A percentile compares a stretch with the other conserved stretches of the same genome.
phyloP scores from a whole-genome alignment of 2,888 invertebrate species.

The Oscheius onirici region DNA sequence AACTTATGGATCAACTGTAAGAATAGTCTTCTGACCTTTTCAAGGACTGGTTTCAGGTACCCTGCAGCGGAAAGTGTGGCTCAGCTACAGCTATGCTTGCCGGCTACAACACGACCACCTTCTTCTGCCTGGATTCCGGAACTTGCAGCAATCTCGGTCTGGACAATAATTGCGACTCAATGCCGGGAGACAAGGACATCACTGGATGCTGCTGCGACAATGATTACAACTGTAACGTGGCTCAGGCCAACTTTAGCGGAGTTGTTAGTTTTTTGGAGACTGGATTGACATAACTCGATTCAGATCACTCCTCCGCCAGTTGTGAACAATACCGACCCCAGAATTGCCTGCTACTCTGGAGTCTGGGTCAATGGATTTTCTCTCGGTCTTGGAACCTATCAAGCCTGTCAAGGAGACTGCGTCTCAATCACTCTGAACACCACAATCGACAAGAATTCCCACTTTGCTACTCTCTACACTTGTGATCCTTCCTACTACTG shows the following conservation, averaged over 20 bases:
- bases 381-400: not conserved
- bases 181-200: conserved; percentile 34
- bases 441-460: conserved; percentile 27
- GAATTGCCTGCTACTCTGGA: conserved; percentile 31
- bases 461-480: not conserved
- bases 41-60: not conserved
- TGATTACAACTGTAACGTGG: conserved; percentile 45
- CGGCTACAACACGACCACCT: conserved; percentile 40
- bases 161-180: conserved; percentile 40
- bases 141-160: conserved; percentile 35
- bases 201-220: conserved; percentile 52
- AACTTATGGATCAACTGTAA: not conserved
- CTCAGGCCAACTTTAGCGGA: not conserved
- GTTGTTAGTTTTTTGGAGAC: not conserved
- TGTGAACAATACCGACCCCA: conserved; percentile 30
- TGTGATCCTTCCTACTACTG: too few species aligned
- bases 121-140: conserved; percentile 39
- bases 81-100: conserved; percentile 36
- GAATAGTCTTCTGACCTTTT: not conserved
- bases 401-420: conserved; percentile 49
- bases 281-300: too few species aligned
- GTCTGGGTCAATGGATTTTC: conserved; percentile 20
- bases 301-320: conserved; percentile 29
- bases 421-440: conserved; percentile 42
- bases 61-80: conserved; percentile 45